Conservation (phyloP, 92 coral and sea anemone genomes). For the Umimayanthus kanabou region DNA sequence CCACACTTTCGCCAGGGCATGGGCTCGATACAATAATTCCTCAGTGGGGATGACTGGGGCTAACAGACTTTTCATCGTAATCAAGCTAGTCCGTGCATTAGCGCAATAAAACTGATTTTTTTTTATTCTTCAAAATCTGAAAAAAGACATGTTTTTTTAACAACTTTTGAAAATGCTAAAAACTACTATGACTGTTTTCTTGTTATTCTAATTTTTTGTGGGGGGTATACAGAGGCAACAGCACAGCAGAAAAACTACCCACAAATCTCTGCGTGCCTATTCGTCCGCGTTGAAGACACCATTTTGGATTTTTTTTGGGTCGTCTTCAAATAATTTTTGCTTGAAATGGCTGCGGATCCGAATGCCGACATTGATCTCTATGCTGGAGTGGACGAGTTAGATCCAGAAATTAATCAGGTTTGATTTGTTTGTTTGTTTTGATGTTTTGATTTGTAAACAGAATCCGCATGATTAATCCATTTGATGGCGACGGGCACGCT, state of each 20-base stretch:
- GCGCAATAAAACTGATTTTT: neutral
- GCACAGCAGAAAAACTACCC: neutral
- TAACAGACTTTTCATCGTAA: neutral
- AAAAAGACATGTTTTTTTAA: neutral
- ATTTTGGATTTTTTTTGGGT: neutral
- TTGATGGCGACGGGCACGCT: neutral
- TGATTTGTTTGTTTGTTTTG: constrained; percentile 30
- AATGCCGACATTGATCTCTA: constrained; percentile 87
- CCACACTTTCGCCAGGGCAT: neutral
- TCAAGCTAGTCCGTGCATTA: neutral
- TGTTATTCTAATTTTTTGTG: neutral
- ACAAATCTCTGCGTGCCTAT: constrained; percentile 2
- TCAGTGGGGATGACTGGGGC: constrained; percentile 7
- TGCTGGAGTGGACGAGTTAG: constrained; percentile 88
- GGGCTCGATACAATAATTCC: neutral
- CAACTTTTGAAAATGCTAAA: neutral
- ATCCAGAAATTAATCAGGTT: constrained; percentile 79
- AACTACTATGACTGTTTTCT: neutral
- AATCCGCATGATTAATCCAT: neutral
- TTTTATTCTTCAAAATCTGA: neutral
- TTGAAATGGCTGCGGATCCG: constrained; percentile 67
- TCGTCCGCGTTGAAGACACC: neutral
- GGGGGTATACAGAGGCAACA: neutral
- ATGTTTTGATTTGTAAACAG: neutral
- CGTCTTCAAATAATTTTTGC: neutral